These are phyloP conservation scores for Popillia japonica DNA, from an alignment of 1,140 invertebrate genomes.

Conservation along the genomic window DNA sequence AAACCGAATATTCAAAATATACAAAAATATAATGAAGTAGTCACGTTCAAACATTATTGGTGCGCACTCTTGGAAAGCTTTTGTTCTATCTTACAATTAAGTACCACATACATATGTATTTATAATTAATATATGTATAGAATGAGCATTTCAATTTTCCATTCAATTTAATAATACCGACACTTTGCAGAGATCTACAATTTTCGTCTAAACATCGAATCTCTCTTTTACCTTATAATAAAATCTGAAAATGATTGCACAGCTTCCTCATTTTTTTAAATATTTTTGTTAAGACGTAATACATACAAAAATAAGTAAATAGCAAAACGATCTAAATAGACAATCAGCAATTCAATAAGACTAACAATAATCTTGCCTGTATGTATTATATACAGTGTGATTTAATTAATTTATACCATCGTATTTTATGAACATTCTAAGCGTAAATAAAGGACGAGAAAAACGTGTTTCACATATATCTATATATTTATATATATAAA, in stretches of 20 bases:
- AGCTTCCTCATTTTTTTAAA: no score
- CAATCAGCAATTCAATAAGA: neutral
- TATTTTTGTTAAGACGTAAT: neutral
- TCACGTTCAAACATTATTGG: neutral
- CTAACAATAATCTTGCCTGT: neutral
- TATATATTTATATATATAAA: no score
- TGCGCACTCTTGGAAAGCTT: neutral
- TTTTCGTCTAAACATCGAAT: neutral
- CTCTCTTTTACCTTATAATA: neutral
- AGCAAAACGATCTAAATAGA: constrained; percentile 2
- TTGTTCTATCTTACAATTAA: neutral
- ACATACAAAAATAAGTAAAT: constrained; percentile 11
- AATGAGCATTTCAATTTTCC: neutral
- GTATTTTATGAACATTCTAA: neutral
- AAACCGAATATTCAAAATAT: constrained; percentile 15
- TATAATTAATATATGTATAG: constrained; percentile 4
- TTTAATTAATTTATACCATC: constrained; percentile 7
- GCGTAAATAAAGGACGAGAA: no score
- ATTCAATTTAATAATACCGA: constrained; percentile 16
- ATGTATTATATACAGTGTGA: constrained; percentile 22
- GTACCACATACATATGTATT: constrained; percentile 3
- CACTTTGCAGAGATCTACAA: constrained; percentile 19
- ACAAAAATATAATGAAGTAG: constrained; percentile 5
- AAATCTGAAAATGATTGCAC: constrained; percentile 20
- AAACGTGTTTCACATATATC: no score